A percentile compares a stretch with the other conserved stretches of the same genome.
phyloP scores from a whole-genome alignment of 2,888 invertebrate species.

The Stramonita haemastoma region DNA sequence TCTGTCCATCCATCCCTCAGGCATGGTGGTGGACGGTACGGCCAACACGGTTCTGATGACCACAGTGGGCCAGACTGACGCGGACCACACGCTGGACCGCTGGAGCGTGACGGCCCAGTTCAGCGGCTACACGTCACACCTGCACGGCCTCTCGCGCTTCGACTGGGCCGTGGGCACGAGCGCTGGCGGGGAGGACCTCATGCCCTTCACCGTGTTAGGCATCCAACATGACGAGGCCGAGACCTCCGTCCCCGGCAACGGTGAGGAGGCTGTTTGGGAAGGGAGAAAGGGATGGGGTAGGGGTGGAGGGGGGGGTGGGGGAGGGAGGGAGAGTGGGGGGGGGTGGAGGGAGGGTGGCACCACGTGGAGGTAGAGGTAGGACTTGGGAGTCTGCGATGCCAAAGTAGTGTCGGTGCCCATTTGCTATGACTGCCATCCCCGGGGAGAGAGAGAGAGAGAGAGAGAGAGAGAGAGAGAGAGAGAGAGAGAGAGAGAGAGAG shows the following conservation, averaged over 20 bases:
- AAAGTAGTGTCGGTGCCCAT: too few species aligned
- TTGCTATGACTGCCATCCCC: too few species aligned
- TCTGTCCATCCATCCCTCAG: conserved; percentile 19
- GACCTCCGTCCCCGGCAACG: conserved; percentile 48
- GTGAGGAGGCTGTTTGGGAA: conserved; percentile 37
- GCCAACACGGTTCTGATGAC: conserved; percentile 45
- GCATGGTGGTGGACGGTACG: conserved; percentile 54
- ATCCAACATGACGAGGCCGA: conserved; percentile 51
- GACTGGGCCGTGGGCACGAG: conserved; percentile 65
- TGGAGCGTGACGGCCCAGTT: conserved; percentile 59
- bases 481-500: too few species aligned
- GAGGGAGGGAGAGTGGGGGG: background rate
- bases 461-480: background rate
- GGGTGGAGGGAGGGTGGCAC: background rate
- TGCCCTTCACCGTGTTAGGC: conserved; percentile 55
- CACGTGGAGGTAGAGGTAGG: background rate
- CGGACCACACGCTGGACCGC: conserved; percentile 56
- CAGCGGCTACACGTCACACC: conserved; percentile 55
- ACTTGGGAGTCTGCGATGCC: too few species aligned
- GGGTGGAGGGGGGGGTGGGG: background rate
- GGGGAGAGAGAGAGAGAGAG: background rate
- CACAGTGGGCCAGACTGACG: conserved; percentile 50
- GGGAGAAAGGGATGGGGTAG: background rate
- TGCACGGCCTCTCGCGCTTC: conserved; percentile 57
- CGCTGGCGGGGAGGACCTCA: conserved; percentile 59